Conservation (phyloP, 2,113 vertebrate genomes). For the Perognathus longimembris region DNA sequence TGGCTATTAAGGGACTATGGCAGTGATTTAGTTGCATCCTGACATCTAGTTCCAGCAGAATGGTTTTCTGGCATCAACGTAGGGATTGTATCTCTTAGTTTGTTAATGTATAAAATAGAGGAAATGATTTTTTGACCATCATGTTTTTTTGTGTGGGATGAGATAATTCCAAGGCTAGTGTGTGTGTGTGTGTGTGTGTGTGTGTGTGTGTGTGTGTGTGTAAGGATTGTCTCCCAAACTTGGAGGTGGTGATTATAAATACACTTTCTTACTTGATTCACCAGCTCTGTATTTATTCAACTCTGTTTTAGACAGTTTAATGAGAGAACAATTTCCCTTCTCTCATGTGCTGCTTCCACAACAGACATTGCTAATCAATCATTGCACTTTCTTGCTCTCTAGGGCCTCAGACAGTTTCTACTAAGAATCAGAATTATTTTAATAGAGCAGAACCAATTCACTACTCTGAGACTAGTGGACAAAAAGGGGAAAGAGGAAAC, state of each 20-base stretch:
- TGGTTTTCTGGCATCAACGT: background rate
- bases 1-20: background rate
- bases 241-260: background rate
- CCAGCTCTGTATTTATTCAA: background rate
- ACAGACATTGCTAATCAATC: background rate
- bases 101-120: background rate
- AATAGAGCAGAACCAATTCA: background rate
- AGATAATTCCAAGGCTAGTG: background rate
- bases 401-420: background rate
- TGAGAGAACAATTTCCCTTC: background rate
- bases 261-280: background rate
- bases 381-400: background rate
- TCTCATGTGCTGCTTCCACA: background rate
- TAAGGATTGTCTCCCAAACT: background rate
- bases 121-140: background rate
- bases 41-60: background rate
- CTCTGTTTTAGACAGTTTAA: too few species aligned
- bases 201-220: background rate
- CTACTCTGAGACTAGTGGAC: background rate
- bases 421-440: background rate
- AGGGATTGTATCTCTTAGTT: background rate
- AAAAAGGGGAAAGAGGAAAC: background rate
- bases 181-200: background rate
- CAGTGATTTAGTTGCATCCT: background rate
- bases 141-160: background rate